These are phyloP conservation scores for Oikopleura albicans DNA, from an alignment of 23 tunicate genomes.

Conservation along the genomic window DNA sequence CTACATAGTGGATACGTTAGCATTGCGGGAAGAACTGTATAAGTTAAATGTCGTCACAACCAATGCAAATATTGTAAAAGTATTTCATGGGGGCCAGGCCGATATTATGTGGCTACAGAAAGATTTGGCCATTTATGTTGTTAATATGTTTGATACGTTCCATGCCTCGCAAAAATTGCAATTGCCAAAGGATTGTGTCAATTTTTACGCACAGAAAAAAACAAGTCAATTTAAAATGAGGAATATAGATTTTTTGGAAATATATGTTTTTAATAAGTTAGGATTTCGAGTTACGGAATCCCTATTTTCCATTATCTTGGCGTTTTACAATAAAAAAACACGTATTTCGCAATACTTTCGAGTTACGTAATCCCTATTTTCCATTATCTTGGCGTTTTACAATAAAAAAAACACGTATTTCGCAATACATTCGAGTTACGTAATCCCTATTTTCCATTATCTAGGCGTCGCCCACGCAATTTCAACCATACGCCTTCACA, in stretches of 20 bases:
- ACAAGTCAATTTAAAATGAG: neutral
- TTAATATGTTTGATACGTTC: slow-evolving; percentile 78
- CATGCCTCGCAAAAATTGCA: neutral
- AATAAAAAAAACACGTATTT: too few relatives aligned
- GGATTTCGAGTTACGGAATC: too few relatives aligned
- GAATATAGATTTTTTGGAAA: neutral
- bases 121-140: slow-evolving; percentile 78
- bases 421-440: too few relatives aligned
- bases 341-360: too few relatives aligned
- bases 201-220: slow-evolving; percentile 16
- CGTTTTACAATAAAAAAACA: too few relatives aligned
- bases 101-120: slow-evolving; percentile 83
- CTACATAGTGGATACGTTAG: slow-evolving; percentile 68
- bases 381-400: too few relatives aligned
- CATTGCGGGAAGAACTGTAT: slow-evolving; percentile 42
- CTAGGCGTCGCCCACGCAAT: too few relatives aligned
- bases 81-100: slow-evolving; percentile 66
- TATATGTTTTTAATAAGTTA: too few relatives aligned
- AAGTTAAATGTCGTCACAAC: slow-evolving; percentile 53
- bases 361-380: too few relatives aligned
- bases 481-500: too few relatives aligned
- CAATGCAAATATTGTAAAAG: slow-evolving; percentile 62
- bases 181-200: neutral
- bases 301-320: too few relatives aligned
- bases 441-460: too few relatives aligned